Evolutionary conservation across 2,113 vertebrate species (phyloP), one percentile per base, ranked within the genome.

Genomic region (Aepyceros melampus): DNA sequence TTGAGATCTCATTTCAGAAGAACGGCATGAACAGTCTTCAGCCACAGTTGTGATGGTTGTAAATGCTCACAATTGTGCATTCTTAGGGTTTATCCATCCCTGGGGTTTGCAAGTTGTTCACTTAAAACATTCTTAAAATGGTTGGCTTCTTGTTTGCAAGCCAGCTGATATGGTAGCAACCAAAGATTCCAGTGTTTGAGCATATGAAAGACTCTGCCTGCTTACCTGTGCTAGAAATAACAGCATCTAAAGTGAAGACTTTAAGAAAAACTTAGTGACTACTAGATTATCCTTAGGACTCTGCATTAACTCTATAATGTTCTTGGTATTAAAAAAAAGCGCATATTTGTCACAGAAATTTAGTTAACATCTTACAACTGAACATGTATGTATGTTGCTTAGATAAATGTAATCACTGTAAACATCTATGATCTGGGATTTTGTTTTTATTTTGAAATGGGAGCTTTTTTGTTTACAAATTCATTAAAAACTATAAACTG

Each of bases 341-440:
- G 98, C 99, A 99, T 99, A 99, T 99, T 99, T 99, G 99, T 99
- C 99, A 99, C 99, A 98, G 36, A 99, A 99, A 99, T 98, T 99
- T 99, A 99, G 99, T 99, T 99, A 99, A 99, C 99, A 99, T 99
- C 99, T 98, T 99, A 98, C 98, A 99, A 99, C 98, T 99, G 99
- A 99, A 99, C 99, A 98, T 99, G 99, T 99, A 99, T 99, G 99
- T 99, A 99, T 99, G 99, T 99, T 99, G 99, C 99, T 99, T 99
- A 99, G 99, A 99, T 99, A 99, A 99, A 99, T 99, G 99, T 99
- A 99, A 99, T 99, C 99, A 99, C 99, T 99, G 99, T 99, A 99
- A 99, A 99, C 99, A 99, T 99, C 98, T 99, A 99, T 99, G 98
- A 99, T 98, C 99, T 99, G 99, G 98, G 98, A 98, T 99, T 99